Conservation (phyloP, 1,140 invertebrate species). For the Brachionus rotundiformis region DNA sequence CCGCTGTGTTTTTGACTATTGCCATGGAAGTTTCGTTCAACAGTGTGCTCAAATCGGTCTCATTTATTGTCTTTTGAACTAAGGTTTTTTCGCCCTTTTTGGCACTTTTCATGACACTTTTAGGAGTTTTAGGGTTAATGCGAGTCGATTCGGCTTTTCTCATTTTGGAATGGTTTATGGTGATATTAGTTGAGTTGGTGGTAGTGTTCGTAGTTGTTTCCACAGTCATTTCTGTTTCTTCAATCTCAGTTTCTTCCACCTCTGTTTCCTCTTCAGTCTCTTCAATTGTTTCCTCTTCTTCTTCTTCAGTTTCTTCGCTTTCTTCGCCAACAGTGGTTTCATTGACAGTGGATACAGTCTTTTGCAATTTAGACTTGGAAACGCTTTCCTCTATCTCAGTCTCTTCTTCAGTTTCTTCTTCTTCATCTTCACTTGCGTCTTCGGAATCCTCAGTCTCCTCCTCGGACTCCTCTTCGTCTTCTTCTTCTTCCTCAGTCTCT, state of each 20-base stretch:
- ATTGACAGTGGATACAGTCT: not conserved
- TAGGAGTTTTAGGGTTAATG: slow-evolving; percentile 15
- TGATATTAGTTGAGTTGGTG: not conserved
- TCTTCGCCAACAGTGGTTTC: slow-evolving; percentile 15
- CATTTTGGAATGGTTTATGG: not conserved
- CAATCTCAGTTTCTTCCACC: slow-evolving; percentile 29
- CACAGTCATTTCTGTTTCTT: slow-evolving; percentile 17
- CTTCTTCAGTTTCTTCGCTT: slow-evolving; percentile 6
- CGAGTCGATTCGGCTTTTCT: slow-evolving; percentile 22
- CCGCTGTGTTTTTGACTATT: not conserved
- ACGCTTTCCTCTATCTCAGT: slow-evolving; percentile 15
- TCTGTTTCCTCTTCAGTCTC: slow-evolving; percentile 29
- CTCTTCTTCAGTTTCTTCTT: slow-evolving; percentile 41
- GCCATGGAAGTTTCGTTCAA: not conserved
- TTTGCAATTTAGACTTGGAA: not conserved
- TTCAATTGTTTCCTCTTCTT: not conserved
- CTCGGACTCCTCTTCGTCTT: not conserved
- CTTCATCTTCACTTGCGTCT: not conserved
- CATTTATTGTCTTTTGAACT: not conserved
- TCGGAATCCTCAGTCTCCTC: not conserved
- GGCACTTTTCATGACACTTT: not conserved
- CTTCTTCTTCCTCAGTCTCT: slow-evolving; percentile 38
- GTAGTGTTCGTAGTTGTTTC: slow-evolving; percentile 23
- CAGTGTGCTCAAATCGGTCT: not conserved
- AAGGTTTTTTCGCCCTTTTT: not conserved